Base-by-base conservation (phyloP, 2,113 vertebrate genomes). In the Pseudolaguvia tuberculata region DNA sequence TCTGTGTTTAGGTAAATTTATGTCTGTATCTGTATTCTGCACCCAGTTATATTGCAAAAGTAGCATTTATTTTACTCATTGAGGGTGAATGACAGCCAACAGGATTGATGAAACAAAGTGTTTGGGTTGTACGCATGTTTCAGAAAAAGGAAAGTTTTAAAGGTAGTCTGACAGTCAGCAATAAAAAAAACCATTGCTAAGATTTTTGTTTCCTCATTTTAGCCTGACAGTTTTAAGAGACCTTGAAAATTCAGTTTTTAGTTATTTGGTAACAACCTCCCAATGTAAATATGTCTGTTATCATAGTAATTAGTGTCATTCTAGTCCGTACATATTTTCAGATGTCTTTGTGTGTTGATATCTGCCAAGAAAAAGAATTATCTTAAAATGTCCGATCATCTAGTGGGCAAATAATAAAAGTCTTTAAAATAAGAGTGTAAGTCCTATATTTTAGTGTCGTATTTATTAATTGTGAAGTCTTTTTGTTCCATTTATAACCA, bases 401-500 rank as follows among this genome's bases (percentile, higher is more conserved):
- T 25, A 18, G 47, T 62, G n/a, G 31, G 58, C 58, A 55, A 57
- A 57, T 52, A 15, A 23, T 42, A 8, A 42, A n/a, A 42, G 58
- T 56, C n/a, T 61, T 59, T 73, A 73, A 66, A 72, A 55, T 52
- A 68, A 58, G 14, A 39, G 72, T 66, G 45, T 74, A 77, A 73
- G 51, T 48, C 55, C 31, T 59, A 57, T 42, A 69, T 72, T 76
- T 5, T 73, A 56, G 47, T 75, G 73, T 82, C 62, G 47, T 56
- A 78, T 83, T 88, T 91, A 88, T 88, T 88, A 87, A 87, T 78
- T 89, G 88, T 92, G 87, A 88, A 90, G 27, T 39, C 17, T 80
- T 89, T 87, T 92, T 92, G 81, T 70, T 83, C 73, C 86, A 89
- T 81, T 82, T 89, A 87, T 84, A 73, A 92, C 89, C 89, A 87